Evolutionary conservation across 2,797 vertebrate species (phyloP).

Genomic region (Peromyscus melanophrys): DNA sequence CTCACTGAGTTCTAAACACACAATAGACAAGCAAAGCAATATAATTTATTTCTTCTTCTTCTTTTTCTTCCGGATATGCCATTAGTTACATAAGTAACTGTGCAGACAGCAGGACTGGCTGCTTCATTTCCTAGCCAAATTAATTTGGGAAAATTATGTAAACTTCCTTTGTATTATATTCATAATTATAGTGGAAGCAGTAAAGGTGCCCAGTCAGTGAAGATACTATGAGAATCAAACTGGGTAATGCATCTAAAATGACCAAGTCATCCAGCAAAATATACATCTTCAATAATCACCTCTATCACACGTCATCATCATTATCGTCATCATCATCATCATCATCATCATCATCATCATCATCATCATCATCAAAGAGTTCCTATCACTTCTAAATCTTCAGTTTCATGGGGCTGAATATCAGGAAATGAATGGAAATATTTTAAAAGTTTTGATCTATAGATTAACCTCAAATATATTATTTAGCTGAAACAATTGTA

Average conservation of each 20-base stretch:
- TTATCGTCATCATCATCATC: background rate
- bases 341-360: background rate
- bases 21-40: background rate
- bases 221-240: background rate
- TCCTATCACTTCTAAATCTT: conserved; percentile 9
- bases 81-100: background rate
- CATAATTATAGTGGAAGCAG: background rate
- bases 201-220: background rate
- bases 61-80: background rate
- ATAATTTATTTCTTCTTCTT: background rate
- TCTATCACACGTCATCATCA: background rate
- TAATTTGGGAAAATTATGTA: background rate
- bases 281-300: background rate
- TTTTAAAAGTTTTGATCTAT: background rate
- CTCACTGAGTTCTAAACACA: background rate
- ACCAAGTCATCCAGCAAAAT: background rate
- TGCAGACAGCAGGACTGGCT: background rate
- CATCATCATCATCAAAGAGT: background rate
- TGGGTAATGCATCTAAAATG: background rate
- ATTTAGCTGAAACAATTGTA: background rate
- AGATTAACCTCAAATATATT: background rate
- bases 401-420: background rate
- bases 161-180: background rate
- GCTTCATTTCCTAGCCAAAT: background rate
- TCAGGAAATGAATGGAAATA: background rate